Evolutionary conservation across 1,140 invertebrate species (phyloP).

Genomic region (Himalopsyche phryganea): DNA sequence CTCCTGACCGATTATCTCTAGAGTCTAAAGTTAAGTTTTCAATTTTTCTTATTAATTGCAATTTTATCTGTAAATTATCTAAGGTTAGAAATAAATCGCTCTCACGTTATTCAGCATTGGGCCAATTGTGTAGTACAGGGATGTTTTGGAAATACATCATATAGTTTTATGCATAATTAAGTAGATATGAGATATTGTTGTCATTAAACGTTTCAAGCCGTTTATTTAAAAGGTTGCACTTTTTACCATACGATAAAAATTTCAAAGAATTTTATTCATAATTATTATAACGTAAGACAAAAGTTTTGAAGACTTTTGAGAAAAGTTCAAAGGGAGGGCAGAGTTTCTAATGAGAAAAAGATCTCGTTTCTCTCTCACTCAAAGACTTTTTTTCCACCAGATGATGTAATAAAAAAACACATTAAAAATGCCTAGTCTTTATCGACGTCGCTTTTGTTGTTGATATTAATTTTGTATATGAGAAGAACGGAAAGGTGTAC

Average conservation of each 20-base stretch:
- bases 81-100: too few species aligned
- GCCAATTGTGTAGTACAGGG: too few species aligned
- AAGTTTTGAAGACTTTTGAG: conserved; percentile 8
- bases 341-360: conserved; percentile 23
- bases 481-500: conserved; percentile 1
- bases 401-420: conserved; percentile 27
- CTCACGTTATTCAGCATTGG: too few species aligned
- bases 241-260: conserved; percentile 2
- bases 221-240: neutral
- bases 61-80: too few species aligned
- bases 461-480: conserved; percentile 21
- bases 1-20: too few species aligned
- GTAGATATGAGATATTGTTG: too few species aligned
- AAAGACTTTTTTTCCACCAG: conserved; percentile 23
- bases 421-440: conserved; percentile 28
- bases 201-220: too few species aligned
- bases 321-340: conserved; percentile 14
- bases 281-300: conserved; percentile 30
- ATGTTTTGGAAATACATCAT: too few species aligned
- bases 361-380: conserved; percentile 15
- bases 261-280: conserved; percentile 18
- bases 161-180: too few species aligned
- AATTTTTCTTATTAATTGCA: too few species aligned
- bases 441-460: conserved; percentile 4
- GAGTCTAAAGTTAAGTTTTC: too few species aligned